Percentiles rank a stretch among this genome's conserved stretches.
phyloP scores from a whole-genome alignment of 2,888 invertebrate genomes.

The Pheosia gnoma region DNA sequence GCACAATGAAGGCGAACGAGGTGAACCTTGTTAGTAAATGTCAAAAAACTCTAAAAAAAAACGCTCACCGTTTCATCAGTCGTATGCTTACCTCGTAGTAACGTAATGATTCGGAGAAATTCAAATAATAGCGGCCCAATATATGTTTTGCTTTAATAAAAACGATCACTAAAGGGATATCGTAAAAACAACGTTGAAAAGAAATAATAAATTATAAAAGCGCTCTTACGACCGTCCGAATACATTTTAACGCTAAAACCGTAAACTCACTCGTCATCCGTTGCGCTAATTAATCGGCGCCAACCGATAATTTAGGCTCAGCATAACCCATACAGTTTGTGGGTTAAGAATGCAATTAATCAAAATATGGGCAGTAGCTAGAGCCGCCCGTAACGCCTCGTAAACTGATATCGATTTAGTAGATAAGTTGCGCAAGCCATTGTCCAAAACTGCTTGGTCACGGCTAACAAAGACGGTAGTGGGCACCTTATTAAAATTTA shows the following conservation, averaged over 20 bases:
- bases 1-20: slow-evolving; percentile 70
- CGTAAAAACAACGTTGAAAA: slow-evolving; percentile 49
- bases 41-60: slow-evolving; percentile 67
- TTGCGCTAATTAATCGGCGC: slow-evolving; percentile 81
- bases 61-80: slow-evolving; percentile 10
- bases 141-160: slow-evolving; percentile 5
- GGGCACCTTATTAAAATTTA: slow-evolving; percentile 83
- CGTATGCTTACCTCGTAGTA: slow-evolving; percentile 19
- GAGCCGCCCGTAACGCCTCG: slow-evolving; percentile 80
- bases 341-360: slow-evolving; percentile 79
- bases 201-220: slow-evolving; percentile 55
- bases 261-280: slow-evolving; percentile 68
- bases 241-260: slow-evolving; percentile 64
- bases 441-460: slow-evolving; percentile 78
- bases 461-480: slow-evolving; percentile 80
- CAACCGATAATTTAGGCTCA: slow-evolving; percentile 66
- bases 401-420: slow-evolving; percentile 82
- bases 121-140: slow-evolving; percentile 4
- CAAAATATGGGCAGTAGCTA: slow-evolving; percentile 82
- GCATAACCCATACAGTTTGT: slow-evolving; percentile 57
- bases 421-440: slow-evolving; percentile 82
- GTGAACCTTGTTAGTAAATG: slow-evolving; percentile 81
- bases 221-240: slow-evolving; percentile 56
- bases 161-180: slow-evolving; percentile 31
- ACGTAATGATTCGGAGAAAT: slow-evolving; percentile 22